Base-by-base conservation (phyloP, 2,113 vertebrate species). In the Syngnathoides biaculeatus region DNA sequence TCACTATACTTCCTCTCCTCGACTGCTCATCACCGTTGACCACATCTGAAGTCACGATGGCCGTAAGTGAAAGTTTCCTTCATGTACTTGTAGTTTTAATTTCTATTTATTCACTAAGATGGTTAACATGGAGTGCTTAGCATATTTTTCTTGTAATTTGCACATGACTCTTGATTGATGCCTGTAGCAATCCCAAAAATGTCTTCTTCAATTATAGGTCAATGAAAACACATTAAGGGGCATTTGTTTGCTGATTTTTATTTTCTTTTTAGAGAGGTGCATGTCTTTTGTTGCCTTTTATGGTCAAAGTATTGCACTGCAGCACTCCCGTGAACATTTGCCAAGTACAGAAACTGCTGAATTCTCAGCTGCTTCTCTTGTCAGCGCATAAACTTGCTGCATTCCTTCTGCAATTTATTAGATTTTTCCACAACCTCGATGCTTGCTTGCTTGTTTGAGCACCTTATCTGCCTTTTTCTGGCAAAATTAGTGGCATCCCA, bases 241-340 rank as follows among this genome's bases (percentile, higher is more conserved):
- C 13, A 22, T 19, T 22, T 56, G 2, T 27, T 5, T 24, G 4
- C 22, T 57, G 22, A 11, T 27, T 5, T n/a, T 19, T n/a, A n/a
- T 19, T 30, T 17, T 30, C 15, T 30, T 3, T 74, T 10, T 42
- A 24, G 27, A 0, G 8, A 2, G 57, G 27, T 59, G 2, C 14
- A 26, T 30, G 57, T 60, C n/a, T 73, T 43, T 22, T 12, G 50
- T 70, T 74, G 12, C 84, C 88, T 83, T 89, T 79, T 88, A 87
- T 82, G 83, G 86, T 77, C 74, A 89, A 86, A 82, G 2, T 73
- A 80, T 86, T 84, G 30, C 68, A 47, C 20, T 7, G 15, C 15
- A 20, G 42, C 40, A 9, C 68, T 30, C n/a, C 14, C 20, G 3
- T 38, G 30, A 15, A 30, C 17, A 15, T 42, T 12, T 35, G 13